These are phyloP conservation scores for Harpagoxenus sublaevis DNA, from an alignment of 2,888 invertebrate species.

Conservation along the genomic window DNA sequence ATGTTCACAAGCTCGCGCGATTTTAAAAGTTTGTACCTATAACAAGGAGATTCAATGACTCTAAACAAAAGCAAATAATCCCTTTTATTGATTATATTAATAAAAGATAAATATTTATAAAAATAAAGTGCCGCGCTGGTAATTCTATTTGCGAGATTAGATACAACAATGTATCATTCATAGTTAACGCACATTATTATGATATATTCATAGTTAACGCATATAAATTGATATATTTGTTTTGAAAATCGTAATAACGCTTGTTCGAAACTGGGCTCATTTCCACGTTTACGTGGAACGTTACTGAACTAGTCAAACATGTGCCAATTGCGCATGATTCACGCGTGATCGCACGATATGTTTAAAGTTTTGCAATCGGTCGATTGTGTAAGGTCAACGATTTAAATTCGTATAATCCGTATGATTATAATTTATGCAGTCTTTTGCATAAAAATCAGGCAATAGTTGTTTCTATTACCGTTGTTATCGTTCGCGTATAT, in stretches of 20 bases:
- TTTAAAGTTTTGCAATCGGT: constrained; percentile 57
- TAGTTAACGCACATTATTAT: too few species aligned
- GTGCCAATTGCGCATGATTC: background rate
- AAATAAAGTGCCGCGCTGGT: background rate
- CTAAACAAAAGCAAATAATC: background rate
- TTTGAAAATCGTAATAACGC: background rate
- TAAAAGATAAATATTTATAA: background rate
- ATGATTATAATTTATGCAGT: background rate
- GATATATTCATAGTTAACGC: too few species aligned
- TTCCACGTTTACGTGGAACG: background rate
- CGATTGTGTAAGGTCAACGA: constrained; percentile 42
- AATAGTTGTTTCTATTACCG: background rate
- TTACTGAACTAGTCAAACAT: background rate
- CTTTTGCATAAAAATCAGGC: background rate
- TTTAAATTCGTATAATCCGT: background rate
- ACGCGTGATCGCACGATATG: constrained; percentile 21
- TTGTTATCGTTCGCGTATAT: too few species aligned
- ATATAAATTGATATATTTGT: background rate
- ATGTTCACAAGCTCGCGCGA: background rate
- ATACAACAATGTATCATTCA: background rate
- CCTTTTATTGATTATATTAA: background rate
- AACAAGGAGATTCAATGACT: background rate
- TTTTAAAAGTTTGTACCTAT: background rate
- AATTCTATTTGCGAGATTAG: background rate
- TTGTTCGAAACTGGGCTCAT: background rate